Evolutionary conservation across 1,140 invertebrate genomes (phyloP), one percentile per base, ranked within the genome.

Genomic region (Drepana arcuata): DNA sequence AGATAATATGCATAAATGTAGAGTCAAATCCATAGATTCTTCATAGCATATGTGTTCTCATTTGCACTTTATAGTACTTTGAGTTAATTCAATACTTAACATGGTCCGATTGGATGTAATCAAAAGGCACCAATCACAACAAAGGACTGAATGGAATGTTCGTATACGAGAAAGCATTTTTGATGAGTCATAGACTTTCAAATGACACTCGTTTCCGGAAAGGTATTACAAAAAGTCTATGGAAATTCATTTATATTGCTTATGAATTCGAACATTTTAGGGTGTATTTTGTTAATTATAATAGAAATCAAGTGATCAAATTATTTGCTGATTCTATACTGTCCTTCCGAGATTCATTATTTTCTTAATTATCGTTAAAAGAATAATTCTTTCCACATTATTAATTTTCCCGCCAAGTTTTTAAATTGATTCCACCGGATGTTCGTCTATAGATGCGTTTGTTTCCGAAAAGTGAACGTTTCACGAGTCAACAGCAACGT

Each of bases 401-500:
- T 42, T 34, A 29, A 41, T 56, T 52, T 65, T 79, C 67, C 67
- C 78, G 73, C 78, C 58, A 51, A 44, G 37, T 50, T 69, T 83
- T 84, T 49, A 65, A 81, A 78, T 69, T 56, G 34, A 53, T 69
- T 74, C 59, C 61, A 80, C 78, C 73, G 81, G 81, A 84, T 73
- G 70, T 77, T 74, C 66, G 66, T 74, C 77, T 73, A 80, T 81
- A 82, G 75, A 75, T 81, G 79, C 81, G 78, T 83, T 81, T 80
- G 74, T 80, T 81, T 77, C 73, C 74, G 71, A 82, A 81, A 79
- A 80, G 74, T 79, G 77, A 80, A 80, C 71, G 71, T 79, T 79
- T 82, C 81, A 81, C 77, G 75, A 84, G 74, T 84, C 81, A 84
- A 84, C 79, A 84, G 78, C 79, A 84, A 83, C 81, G 77, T 84